These are phyloP conservation scores for Phanerotoma sp. DNA, from an alignment of 2,888 invertebrate species.

Conservation along the genomic window DNA sequence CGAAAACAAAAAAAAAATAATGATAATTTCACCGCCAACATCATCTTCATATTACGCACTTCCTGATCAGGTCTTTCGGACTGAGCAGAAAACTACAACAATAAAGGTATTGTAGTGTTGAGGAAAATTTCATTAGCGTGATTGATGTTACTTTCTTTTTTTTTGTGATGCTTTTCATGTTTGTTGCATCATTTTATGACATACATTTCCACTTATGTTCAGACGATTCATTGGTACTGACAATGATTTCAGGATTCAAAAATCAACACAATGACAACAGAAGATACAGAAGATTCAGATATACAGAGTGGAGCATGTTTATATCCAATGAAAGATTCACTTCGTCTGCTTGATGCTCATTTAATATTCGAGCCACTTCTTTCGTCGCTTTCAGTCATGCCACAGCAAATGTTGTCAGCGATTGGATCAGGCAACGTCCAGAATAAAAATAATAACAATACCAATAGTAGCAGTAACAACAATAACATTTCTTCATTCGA, in stretches of 20 bases:
- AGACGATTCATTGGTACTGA: neutral
- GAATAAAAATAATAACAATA: too few relatives aligned
- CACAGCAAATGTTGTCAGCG: slow-evolving; percentile 74
- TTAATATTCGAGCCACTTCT: slow-evolving; percentile 91
- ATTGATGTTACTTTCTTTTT: neutral
- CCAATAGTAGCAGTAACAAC: slow-evolving; percentile 36
- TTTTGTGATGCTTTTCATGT: neutral
- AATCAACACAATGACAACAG: slow-evolving; percentile 56
- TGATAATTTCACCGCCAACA: slow-evolving; percentile 18
- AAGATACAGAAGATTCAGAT: slow-evolving; percentile 55
- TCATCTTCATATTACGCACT: slow-evolving; percentile 1
- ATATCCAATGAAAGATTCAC: slow-evolving; percentile 79
- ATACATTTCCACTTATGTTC: neutral
- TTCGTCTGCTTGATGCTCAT: slow-evolving; percentile 87
- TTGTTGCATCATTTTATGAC: too few relatives aligned
- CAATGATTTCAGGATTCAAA: slow-evolving; percentile 53
- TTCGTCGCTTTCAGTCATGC: slow-evolving; percentile 86
- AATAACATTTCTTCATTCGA: slow-evolving; percentile 73
- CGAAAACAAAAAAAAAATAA: too few relatives aligned
- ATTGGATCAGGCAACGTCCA: slow-evolving; percentile 55
- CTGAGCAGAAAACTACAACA: slow-evolving; percentile 48
- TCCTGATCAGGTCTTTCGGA: slow-evolving; percentile 50
- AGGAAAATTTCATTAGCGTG: too few relatives aligned
- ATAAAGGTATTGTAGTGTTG: slow-evolving; percentile 47
- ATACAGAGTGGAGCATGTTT: slow-evolving; percentile 64